These are phyloP conservation scores for Nomia melanderi DNA, from an alignment of 1,140 invertebrate genomes.

Conservation along the genomic window DNA sequence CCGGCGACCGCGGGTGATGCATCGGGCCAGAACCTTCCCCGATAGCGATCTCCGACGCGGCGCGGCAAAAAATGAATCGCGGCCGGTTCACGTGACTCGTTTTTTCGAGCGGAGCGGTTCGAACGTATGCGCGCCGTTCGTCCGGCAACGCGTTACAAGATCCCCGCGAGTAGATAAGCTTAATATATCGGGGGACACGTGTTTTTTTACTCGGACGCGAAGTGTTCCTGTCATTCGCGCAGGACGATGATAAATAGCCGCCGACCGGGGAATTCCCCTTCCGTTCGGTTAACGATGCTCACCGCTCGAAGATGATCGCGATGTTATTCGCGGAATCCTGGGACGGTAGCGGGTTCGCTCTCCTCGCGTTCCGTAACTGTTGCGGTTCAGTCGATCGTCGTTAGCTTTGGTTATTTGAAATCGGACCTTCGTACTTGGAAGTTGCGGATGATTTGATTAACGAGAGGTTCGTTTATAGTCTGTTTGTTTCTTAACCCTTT, in stretches of 20 bases:
- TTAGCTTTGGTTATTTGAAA: no score
- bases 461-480: no score
- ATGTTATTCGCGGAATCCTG: no score
- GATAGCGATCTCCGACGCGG: slow-evolving; percentile 19
- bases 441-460: no score
- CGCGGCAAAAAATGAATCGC: slow-evolving; percentile 19
- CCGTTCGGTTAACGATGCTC: no score
- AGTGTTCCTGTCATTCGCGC: not conserved
- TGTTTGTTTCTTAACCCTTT: no score
- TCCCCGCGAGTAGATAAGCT: not conserved
- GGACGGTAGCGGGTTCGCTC: no score
- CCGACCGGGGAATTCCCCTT: not conserved
- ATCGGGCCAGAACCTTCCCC: not conserved
- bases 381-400: no score
- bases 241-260: not conserved
- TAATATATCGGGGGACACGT: not conserved
- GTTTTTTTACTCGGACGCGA: not conserved
- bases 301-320: no score
- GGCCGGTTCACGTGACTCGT: not conserved
- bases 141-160: not conserved
- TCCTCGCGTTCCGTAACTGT: no score
- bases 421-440: no score
- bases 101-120: not conserved
- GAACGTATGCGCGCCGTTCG: not conserved
- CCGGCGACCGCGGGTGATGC: not conserved